A percentile compares a stretch with the other conserved stretches of the same genome.
phyloP scores from a whole-genome alignment of 1,140 invertebrate species.

The Eueides isabella region DNA sequence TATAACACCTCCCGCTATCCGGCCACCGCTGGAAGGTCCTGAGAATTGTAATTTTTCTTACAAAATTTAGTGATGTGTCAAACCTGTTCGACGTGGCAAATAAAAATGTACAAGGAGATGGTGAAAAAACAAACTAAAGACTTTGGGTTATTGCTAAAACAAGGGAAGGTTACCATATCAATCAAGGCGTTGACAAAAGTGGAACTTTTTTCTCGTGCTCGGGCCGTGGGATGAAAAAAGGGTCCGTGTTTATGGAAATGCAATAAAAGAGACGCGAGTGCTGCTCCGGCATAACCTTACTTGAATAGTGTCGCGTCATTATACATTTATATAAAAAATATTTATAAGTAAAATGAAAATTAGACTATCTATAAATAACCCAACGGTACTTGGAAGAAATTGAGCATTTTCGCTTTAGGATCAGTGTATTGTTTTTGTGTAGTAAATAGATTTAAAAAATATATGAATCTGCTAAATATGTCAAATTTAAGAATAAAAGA shows the following conservation, averaged over 20 bases:
- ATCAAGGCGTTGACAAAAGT: constrained; percentile 82
- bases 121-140: constrained; percentile 67
- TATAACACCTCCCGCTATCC: constrained; percentile 73
- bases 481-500: no score
- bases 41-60: constrained; percentile 79
- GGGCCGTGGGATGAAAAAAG: constrained; percentile 74
- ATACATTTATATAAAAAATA: background rate
- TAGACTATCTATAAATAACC: background rate
- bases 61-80: constrained; percentile 82
- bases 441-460: no score
- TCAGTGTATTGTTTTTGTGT: no score
- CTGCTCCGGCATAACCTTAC: constrained; percentile 49
- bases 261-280: constrained; percentile 67
- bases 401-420: no score
- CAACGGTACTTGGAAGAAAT: no score
- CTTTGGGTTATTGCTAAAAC: constrained; percentile 80
- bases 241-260: constrained; percentile 79
- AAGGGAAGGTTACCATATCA: constrained; percentile 80
- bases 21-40: constrained; percentile 74
- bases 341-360: background rate
- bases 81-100: constrained; percentile 77
- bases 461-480: no score
- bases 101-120: constrained; percentile 75
- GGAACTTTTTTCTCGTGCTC: constrained; percentile 65
- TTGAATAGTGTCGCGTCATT: background rate